Percentiles rank a stretch among this genome's conserved stretches.
phyloP scores from a whole-genome alignment of 2,797 vertebrate species.

The Urophycis tenuis region DNA sequence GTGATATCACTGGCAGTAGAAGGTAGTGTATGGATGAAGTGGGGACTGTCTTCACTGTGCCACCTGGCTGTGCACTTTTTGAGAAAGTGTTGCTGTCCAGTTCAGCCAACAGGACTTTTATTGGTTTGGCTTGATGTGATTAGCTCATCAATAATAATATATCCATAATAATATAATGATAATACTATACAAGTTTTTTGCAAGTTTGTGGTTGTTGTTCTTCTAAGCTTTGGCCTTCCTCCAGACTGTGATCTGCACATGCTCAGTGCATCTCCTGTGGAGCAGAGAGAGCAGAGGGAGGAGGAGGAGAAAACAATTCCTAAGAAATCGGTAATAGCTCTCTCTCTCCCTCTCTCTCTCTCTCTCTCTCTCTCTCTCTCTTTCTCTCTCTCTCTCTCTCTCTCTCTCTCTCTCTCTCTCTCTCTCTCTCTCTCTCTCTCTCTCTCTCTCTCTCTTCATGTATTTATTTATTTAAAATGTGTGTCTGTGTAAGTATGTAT shows the following conservation, averaged over 20 bases:
- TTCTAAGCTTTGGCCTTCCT: slow-evolving; percentile 13
- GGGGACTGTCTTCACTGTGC: too few species aligned
- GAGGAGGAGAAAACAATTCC: slow-evolving; percentile 58
- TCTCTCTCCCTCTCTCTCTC: neutral
- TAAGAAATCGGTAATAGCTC: slow-evolving; percentile 64
- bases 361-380: neutral
- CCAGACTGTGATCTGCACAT: slow-evolving; percentile 89
- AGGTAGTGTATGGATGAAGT: too few species aligned
- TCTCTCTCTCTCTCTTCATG: slow-evolving; percentile 5
- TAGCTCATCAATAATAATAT: too few species aligned
- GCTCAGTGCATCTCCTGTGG: slow-evolving; percentile 84
- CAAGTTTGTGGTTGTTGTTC: neutral
- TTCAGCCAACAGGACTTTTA: too few species aligned
- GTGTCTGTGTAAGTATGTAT: neutral
- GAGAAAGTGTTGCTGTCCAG: too few species aligned
- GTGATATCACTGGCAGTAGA: too few species aligned
- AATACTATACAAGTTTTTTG: too few species aligned
- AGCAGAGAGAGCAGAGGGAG: slow-evolving; percentile 74
- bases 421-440: slow-evolving; percentile 11
- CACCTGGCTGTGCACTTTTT: too few species aligned
- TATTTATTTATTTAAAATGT: too few species aligned
- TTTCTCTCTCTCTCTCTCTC: slow-evolving; percentile 8
- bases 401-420: slow-evolving; percentile 11
- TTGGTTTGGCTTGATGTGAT: too few species aligned
- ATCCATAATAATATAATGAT: too few species aligned